Conservation (phyloP, 2,888 invertebrate species). For the Nineta flava region DNA sequence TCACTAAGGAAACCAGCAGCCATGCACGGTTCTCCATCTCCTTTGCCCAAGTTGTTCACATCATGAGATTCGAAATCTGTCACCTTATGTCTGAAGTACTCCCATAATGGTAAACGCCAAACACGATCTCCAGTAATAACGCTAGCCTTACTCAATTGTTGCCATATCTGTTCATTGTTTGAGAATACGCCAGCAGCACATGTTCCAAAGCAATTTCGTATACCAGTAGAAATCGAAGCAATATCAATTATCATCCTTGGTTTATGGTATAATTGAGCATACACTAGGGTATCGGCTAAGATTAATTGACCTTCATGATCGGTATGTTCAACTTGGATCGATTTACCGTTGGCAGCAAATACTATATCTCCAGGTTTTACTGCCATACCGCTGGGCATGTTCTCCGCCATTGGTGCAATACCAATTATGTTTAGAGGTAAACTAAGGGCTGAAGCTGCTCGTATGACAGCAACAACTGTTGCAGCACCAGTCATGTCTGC, state of each 20-base stretch:
- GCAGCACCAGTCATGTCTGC: constrained; percentile 50
- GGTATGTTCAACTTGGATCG: constrained; percentile 43
- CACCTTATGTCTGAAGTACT: constrained; percentile 32
- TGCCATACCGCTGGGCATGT: constrained; percentile 40
- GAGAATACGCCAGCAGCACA: constrained; percentile 37
- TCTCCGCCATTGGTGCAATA: constrained; percentile 29
- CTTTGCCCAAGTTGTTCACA: constrained; percentile 25
- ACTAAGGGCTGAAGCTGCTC: constrained; percentile 33
- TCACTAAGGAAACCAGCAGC: constrained; percentile 30
- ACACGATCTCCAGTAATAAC: constrained; percentile 38
- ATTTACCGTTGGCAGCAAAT: constrained; percentile 37
- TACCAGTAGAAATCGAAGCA: constrained; percentile 48
- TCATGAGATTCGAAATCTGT: constrained; percentile 24
- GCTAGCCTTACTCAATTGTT: constrained; percentile 34
- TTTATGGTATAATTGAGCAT: constrained; percentile 30
- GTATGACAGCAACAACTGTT: constrained; percentile 34
- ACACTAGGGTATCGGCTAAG: constrained; percentile 24
- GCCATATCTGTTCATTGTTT: constrained; percentile 34
- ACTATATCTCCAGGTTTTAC: constrained; percentile 35
- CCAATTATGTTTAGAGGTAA: constrained; percentile 36
- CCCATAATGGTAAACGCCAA: constrained; percentile 44
- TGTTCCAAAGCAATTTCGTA: constrained; percentile 34
- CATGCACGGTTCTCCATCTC: constrained; percentile 23
- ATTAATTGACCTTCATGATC: constrained; percentile 34
- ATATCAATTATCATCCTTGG: constrained; percentile 50